Evolutionary conservation across 2,797 vertebrate genomes (phyloP).

Genomic region (Sphenodon punctatus): DNA sequence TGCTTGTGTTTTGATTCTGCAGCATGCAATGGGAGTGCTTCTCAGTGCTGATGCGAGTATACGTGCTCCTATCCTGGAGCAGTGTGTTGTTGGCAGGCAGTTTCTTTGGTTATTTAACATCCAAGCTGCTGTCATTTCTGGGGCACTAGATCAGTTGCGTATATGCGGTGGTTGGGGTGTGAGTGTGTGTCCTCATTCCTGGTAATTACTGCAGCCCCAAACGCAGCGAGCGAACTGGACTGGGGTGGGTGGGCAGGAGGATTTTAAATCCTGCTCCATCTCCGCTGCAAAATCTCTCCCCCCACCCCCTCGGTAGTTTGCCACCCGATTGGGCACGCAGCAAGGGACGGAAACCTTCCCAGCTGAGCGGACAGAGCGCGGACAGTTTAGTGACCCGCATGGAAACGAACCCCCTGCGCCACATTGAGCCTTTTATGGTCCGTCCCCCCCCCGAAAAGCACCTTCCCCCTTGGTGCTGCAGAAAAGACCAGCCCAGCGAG

Average conservation of each 20-base stretch:
- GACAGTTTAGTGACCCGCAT: not conserved
- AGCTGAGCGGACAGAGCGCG: not conserved
- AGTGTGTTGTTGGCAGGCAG: not conserved
- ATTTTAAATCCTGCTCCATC: not conserved
- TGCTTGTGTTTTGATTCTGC: not conserved
- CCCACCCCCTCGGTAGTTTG: not conserved
- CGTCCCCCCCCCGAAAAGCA: not conserved
- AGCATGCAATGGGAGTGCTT: conserved; percentile 7
- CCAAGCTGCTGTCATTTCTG: not conserved
- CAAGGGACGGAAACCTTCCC: not conserved
- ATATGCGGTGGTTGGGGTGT: not conserved
- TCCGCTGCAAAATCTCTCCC: too few relatives aligned
- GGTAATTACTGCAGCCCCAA: not conserved
- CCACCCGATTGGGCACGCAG: not conserved
- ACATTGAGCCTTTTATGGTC: not conserved
- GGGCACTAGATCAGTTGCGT: not conserved
- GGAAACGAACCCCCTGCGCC: not conserved
- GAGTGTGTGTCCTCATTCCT: too few relatives aligned
- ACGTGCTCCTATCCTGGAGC: conserved; percentile 11
- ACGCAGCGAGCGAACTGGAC: not conserved
- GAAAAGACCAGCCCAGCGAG: not conserved
- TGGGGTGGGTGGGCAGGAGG: not conserved
- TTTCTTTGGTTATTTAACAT: not conserved
- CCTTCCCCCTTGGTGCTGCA: not conserved
- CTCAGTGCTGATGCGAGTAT: not conserved